Percentiles rank a stretch among this genome's conserved stretches.
phyloP scores from a whole-genome alignment of 1,140 invertebrate species.

The Delia radicum region DNA sequence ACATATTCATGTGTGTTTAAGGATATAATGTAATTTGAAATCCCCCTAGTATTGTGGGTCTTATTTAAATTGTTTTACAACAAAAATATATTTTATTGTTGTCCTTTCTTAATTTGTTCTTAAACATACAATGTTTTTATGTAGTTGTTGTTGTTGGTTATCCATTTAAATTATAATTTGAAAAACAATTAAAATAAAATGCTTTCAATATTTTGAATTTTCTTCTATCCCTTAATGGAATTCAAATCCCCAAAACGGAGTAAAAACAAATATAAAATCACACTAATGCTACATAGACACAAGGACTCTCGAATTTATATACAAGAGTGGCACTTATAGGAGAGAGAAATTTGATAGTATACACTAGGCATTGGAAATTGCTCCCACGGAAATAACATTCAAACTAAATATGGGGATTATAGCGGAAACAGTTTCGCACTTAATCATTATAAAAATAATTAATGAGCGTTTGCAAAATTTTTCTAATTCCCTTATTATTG shows the following conservation, averaged over 20 bases:
- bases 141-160: background rate
- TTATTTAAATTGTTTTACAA: constrained; percentile 2
- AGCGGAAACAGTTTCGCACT: too few relatives aligned
- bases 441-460: too few relatives aligned
- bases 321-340: too few relatives aligned
- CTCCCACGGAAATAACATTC: background rate
- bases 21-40: background rate
- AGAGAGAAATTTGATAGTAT: background rate
- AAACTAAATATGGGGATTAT: background rate
- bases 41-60: background rate
- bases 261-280: background rate
- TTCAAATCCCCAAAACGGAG: background rate
- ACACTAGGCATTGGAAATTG: background rate
- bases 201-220: background rate
- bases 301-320: background rate
- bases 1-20: background rate
- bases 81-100: background rate
- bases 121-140: background rate
- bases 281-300: background rate
- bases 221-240: background rate
- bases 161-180: constrained; percentile 2
- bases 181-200: constrained; percentile 2
- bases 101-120: background rate
- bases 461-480: too few relatives aligned
- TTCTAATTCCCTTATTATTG: too few relatives aligned